A percentile compares a stretch with the other conserved stretches of the same genome.
Conservation (phyloP, 2,797 vertebrate species). For the Cephalopachus bancanus region DNA sequence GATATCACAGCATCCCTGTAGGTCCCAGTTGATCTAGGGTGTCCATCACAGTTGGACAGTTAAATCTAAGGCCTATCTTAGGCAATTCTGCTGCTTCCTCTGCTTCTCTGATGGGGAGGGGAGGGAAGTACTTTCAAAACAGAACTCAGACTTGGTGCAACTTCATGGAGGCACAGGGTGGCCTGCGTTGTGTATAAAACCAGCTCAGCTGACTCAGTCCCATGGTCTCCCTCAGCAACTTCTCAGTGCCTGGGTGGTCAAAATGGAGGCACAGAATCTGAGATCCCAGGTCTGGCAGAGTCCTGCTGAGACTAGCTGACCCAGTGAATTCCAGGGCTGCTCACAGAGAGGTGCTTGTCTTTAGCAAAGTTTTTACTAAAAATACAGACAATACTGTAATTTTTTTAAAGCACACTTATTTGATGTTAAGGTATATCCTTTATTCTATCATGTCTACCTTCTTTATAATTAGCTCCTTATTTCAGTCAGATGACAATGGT, state of each 20-base stretch:
- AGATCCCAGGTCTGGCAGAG: not conserved
- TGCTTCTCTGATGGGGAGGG: no score
- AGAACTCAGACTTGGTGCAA: not conserved
- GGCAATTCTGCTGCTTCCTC: not conserved
- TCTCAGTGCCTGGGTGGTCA: not conserved
- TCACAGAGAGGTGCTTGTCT: not conserved
- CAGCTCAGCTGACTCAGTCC: not conserved
- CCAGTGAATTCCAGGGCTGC: not conserved
- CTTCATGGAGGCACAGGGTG: not conserved
- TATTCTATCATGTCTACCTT: not conserved
- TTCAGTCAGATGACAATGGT: not conserved
- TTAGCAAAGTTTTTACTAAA: not conserved
- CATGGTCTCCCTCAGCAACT: not conserved
- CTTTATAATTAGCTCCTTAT: not conserved
- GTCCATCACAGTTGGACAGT: not conserved
- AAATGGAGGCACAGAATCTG: not conserved
- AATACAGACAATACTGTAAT: not conserved
- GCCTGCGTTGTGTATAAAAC: no score
- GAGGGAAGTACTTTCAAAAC: not conserved
- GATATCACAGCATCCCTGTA: not conserved
- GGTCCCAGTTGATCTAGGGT: not conserved
- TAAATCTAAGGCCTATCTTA: accelerated
- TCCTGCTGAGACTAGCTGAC: not conserved
- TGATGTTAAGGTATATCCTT: not conserved
- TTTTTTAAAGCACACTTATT: not conserved